Evolutionary conservation across 2,888 invertebrate species (phyloP), one percentile per base, ranked within the genome.

Genomic region (Gortyna flavago): DNA sequence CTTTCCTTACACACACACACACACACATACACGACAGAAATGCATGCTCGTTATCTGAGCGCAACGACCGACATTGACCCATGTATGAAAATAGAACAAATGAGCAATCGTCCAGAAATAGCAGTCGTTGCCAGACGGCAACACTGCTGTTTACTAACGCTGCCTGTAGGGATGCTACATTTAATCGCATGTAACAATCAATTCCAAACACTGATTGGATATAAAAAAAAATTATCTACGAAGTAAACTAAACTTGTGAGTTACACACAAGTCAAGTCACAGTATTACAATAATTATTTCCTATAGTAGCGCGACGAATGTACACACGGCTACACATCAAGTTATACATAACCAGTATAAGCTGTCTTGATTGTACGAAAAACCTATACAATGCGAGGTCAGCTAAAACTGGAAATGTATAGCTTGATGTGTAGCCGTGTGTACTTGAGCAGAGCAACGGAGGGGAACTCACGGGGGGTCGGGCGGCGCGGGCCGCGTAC

Each of bases 41-140:
- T 62, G 72, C 59, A 74, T 41, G 65, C 62, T 73, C 25, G 74
- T 71, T 75, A 77, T 77, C 68, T 13, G 81, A 89, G 93, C 89
- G 89, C 93, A 91, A 89, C 87, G 93, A 84, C 91, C 93, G 95
- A 91, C 95, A 95, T 94, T 95, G 95, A 95, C 95, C 95, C 87
- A 92, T 85, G 92, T 91, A 90, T 92, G 72, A 84, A 93, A 94
- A 94, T 94, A 93, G 92, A 92, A 82, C 86, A 54, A 83, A 85
- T 81, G 79, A 84, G 80, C 78, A 84, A 76, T 71, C 65, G 77
- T 86, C 84, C 89, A 84, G 80, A 89, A 90, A 90, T 91, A 90
- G 85, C 85, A 66, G 54, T 41, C 67, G 4, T 18, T 68, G 66
- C 61, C 71, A 68, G 61, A 64, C 80, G 35, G 73, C 72, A 66